Evolutionary conservation across 1,140 invertebrate species (phyloP), one percentile per base, ranked within the genome.

Genomic region (Plutomurus gul): DNA sequence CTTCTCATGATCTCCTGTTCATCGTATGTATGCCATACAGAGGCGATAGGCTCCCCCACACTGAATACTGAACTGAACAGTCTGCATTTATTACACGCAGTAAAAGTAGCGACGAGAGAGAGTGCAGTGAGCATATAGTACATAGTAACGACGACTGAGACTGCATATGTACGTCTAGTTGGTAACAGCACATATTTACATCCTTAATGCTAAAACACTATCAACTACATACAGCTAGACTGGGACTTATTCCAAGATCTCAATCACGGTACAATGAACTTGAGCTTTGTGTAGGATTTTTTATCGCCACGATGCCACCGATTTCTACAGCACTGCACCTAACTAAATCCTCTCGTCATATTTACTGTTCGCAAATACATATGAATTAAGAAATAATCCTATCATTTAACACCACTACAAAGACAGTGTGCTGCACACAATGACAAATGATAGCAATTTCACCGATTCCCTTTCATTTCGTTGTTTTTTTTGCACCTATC

Each of bases 201-300:
- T 22, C n/a, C n/a, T n/a, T n/a, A n/a, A n/a, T n/a, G n/a, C n/a
- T n/a, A n/a, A n/a, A n/a, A n/a, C n/a, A n/a, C n/a, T n/a, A 51
- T 51, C 20, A 18, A 51, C 47, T 51, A 33, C 16, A 65, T 16
- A 65, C 18, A 65, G 56, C 56, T 25, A 65, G 56, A 72, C 40
- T 72, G 70, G 70, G 70, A 39, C 36, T 40, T 39, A 72, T 72
- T 72, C 70, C 70, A 72, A 72, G 70, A 72, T 72, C 70, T 72
- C 70, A 72, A 72, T 72, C 70, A 72, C 36, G 39, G 70, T 72
- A 72, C 70, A 72, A 39, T 43, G 70, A 72, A 40, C 70, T 72
- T 72, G 70, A 40, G 70, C 70, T 40, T 65, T 65, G 56, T 65
- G 56, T 30, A 65, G 56, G 56, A 65, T 65, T 65, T 65, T 65